These are phyloP conservation scores for Myotis lucifugus DNA, from an alignment of 2,113 vertebrate species.

Conservation along the genomic window DNA sequence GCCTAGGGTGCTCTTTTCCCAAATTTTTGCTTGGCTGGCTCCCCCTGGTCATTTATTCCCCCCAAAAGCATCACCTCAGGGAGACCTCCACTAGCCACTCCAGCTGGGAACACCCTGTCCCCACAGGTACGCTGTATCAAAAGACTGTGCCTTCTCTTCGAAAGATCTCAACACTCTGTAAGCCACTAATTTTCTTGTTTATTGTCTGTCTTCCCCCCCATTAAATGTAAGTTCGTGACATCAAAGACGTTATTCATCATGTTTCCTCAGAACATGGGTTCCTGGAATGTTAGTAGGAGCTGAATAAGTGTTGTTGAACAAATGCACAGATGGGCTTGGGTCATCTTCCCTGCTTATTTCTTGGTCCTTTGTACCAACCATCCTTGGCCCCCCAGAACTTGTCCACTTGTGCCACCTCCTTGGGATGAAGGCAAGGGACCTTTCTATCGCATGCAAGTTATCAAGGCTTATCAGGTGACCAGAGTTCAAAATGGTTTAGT, in stretches of 20 bases:
- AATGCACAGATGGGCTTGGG: background rate
- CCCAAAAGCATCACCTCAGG: background rate
- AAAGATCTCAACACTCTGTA: background rate
- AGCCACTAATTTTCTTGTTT: background rate
- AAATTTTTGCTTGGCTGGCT: background rate
- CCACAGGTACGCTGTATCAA: background rate
- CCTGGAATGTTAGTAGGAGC: background rate
- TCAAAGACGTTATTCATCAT: background rate
- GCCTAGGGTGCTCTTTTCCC: background rate
- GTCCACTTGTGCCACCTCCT: background rate
- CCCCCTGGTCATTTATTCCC: background rate
- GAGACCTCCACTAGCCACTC: background rate
- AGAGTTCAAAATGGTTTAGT: background rate
- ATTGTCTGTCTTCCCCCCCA: background rate
- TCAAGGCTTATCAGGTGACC: background rate
- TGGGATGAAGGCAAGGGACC: background rate
- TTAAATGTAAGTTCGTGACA: background rate
- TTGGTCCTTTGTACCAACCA: background rate
- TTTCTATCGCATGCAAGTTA: background rate
- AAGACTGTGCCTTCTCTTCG: background rate
- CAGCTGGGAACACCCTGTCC: background rate
- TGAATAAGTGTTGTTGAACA: background rate
- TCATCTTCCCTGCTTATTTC: background rate
- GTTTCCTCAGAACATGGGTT: background rate
- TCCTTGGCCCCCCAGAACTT: background rate